phyloP scores from a whole-genome alignment of 2,888 invertebrate species.

The Thecocarcelia acutangulata region DNA sequence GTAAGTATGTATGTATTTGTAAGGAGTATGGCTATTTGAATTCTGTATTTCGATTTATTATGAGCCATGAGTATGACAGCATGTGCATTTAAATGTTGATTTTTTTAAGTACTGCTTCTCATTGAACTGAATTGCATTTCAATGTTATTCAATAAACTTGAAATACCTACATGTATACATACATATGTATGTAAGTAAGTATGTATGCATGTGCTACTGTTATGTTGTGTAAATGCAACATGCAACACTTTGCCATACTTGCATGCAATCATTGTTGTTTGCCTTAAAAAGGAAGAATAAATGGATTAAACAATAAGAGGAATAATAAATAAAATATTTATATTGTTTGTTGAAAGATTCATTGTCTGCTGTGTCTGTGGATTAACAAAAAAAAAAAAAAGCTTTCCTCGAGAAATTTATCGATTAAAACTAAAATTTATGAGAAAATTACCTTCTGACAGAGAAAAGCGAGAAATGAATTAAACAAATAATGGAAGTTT shows the following conservation, averaged over 20 bases:
- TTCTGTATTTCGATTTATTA: not conserved
- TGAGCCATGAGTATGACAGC: not conserved
- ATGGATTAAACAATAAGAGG: not conserved
- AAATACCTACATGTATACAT: too few relatives aligned
- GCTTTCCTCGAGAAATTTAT: not conserved
- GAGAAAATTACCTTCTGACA: too few relatives aligned
- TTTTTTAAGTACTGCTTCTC: slow-evolving; percentile 48
- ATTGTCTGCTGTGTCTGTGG: not conserved
- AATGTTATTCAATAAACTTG: slow-evolving; percentile 65
- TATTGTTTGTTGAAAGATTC: too few relatives aligned
- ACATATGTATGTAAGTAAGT: not conserved
- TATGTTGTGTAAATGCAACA: not conserved
- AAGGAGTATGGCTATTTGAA: not conserved
- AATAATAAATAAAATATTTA: not conserved
- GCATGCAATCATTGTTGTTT: not conserved
- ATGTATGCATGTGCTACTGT: too few relatives aligned
- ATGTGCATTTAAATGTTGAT: slow-evolving; percentile 18
- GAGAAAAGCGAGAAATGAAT: not conserved
- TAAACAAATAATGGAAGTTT: too few relatives aligned
- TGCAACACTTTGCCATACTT: not conserved
- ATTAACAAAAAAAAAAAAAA: too few relatives aligned
- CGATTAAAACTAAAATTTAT: not conserved
- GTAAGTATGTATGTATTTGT: not conserved
- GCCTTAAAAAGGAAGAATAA: not conserved
- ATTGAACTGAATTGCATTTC: slow-evolving; percentile 63